A percentile compares a stretch with the other conserved stretches of the same genome.
These are phyloP conservation scores for Standfussiana lucernea DNA, from an alignment of 2,888 invertebrate species.

Conservation along the genomic window DNA sequence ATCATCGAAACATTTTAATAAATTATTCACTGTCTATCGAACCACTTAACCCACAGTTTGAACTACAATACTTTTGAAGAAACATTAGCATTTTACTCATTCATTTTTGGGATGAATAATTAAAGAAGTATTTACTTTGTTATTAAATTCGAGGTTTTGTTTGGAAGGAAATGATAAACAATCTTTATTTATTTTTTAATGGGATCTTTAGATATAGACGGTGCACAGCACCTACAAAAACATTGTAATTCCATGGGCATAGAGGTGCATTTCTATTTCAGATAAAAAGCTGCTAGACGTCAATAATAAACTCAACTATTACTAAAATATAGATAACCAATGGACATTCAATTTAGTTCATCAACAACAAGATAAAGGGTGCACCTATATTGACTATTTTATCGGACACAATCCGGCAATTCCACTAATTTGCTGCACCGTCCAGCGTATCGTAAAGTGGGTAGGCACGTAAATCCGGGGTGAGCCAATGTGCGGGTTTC, in stretches of 20 bases:
- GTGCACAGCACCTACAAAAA: too few relatives aligned
- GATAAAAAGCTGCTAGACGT: background rate
- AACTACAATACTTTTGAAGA: constrained; percentile 39
- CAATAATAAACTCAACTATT: background rate
- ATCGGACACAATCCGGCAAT: constrained; percentile 35
- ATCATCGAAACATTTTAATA: constrained; percentile 30
- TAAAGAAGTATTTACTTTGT: constrained; percentile 2
- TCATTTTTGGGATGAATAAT: constrained; percentile 39
- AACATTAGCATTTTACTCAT: constrained; percentile 37
- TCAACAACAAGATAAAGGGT: background rate
- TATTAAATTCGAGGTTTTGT: background rate
- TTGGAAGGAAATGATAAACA: background rate
- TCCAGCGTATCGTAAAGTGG: constrained; percentile 36
- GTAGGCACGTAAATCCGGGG: constrained; percentile 36
- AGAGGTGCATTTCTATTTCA: background rate
- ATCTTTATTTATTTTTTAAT: too few relatives aligned
- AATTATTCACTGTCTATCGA: constrained; percentile 42
- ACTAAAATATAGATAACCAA: background rate
- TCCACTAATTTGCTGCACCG: constrained; percentile 51
- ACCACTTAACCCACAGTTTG: constrained; percentile 39
- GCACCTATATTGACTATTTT: constrained; percentile 21
- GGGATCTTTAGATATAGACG: too few relatives aligned
- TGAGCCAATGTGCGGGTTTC: constrained; percentile 35
- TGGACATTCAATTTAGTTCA: constrained; percentile 25
- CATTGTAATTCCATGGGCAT: background rate